Percentiles rank a stretch among this genome's conserved stretches.
Evolutionary conservation across 1,140 invertebrate genomes (phyloP).

Genomic region (Galleria mellonella): DNA sequence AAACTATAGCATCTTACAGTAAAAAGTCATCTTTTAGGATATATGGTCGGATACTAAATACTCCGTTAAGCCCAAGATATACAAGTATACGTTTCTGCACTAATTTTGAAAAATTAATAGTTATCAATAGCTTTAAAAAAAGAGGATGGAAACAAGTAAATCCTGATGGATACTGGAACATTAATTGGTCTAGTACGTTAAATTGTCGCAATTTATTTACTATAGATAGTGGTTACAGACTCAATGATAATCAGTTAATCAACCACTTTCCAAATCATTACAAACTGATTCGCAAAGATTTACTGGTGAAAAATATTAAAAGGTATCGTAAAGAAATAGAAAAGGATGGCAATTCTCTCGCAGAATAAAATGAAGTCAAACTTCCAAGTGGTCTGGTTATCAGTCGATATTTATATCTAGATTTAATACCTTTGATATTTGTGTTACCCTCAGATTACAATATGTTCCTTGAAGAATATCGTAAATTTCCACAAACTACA

Average conservation of each 20-base stretch:
- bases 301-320: slow-evolving; percentile 97
- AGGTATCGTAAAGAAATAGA: slow-evolving; percentile 94
- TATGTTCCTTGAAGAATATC: slow-evolving; percentile 96
- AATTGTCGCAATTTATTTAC: slow-evolving; percentile 93
- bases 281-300: slow-evolving; percentile 94
- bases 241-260: slow-evolving; percentile 92
- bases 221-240: slow-evolving; percentile 90
- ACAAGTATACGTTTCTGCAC: slow-evolving; percentile 86
- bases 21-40: slow-evolving; percentile 7
- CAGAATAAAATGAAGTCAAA: slow-evolving; percentile 78
- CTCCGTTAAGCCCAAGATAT: background rate
- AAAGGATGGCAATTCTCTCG: slow-evolving; percentile 90
- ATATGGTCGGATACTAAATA: slow-evolving; percentile 4
- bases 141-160: slow-evolving; percentile 93
- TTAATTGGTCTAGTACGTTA: slow-evolving; percentile 95
- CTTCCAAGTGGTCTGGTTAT: slow-evolving; percentile 79
- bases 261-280: slow-evolving; percentile 97
- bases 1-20: slow-evolving; percentile 4
- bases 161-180: slow-evolving; percentile 95
- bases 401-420: slow-evolving; percentile 87
- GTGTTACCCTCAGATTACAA: slow-evolving; percentile 96
- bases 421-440: slow-evolving; percentile 95
- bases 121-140: slow-evolving; percentile 93
- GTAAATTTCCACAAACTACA: slow-evolving; percentile 93
- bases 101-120: slow-evolving; percentile 94